Evolutionary conservation across 2,888 invertebrate species (phyloP).

Genomic region (Orthonevra nobilis): DNA sequence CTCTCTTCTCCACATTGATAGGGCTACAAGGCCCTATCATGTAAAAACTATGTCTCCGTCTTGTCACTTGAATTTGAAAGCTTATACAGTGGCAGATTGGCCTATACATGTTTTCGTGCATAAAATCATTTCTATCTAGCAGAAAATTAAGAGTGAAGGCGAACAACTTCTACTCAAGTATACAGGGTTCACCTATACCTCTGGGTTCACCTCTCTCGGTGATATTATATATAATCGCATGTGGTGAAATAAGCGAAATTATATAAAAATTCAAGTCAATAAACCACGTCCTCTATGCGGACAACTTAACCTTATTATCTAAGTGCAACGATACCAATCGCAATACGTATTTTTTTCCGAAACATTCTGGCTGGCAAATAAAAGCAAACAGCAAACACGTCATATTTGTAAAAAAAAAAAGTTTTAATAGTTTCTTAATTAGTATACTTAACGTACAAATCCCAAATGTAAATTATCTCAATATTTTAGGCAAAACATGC

Average conservation of each 20-base stretch:
- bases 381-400: slow-evolving; percentile 13
- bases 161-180: neutral
- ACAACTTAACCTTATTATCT: neutral
- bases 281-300: too few relatives aligned
- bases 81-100: slow-evolving; percentile 3
- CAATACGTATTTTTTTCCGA: neutral
- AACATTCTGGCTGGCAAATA: neutral
- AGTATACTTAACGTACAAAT: neutral
- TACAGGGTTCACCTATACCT: neutral
- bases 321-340: neutral
- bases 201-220: slow-evolving; percentile 3
- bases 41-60: slow-evolving; percentile 2
- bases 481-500: slow-evolving; percentile 8
- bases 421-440: neutral
- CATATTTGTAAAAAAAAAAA: slow-evolving; percentile 12
- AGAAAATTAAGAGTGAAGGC: neutral
- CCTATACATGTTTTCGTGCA: neutral
- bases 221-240: neutral
- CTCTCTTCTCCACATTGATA: neutral
- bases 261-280: neutral
- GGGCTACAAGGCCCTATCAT: neutral
- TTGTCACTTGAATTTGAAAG: neutral
- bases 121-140: slow-evolving; percentile 1
- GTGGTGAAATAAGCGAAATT: slow-evolving; percentile 5
- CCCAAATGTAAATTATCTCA: neutral